Evolutionary conservation across 1,140 invertebrate genomes (phyloP), one percentile per base, ranked within the genome.

Genomic region (Lordiphosa collinella): DNA sequence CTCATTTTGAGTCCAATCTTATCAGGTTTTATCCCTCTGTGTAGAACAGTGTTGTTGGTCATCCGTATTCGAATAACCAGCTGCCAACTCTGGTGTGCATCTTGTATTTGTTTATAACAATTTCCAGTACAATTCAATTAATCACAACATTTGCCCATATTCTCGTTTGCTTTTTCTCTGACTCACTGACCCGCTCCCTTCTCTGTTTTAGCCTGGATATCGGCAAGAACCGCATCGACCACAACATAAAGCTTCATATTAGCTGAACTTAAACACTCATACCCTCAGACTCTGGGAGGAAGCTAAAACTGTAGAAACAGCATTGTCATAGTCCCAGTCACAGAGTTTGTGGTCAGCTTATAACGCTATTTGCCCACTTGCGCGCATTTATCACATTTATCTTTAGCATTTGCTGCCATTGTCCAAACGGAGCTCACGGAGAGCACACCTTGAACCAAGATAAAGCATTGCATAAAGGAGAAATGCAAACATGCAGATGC

Each of bases 301-400:
- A 61, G 58, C 48, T 61, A 14, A 29, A 25, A 22, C 11, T 35
- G 41, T 8, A 22, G 34, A 10, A 40, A 14, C 3, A 49, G 0
- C 44, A 47, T 4, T 6, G 41, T 11, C 55, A 67, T 53, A 36
- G 44, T 54, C 34, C 54, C 41, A 36, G 64, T 52, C 65, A 70
- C 47, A 62, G 34, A 60, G 61, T 66, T 80, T 80, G 75, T 36
- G 75, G 76, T 76, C 78, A 71, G 75, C 75, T 80, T 80, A 82
- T 82, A 82, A 59, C 71, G 54, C 76, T 82, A 68, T 76, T 82
- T 76, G 71, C 62, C 49, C 71, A 59, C 60, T 76, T 67, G 66
- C 53, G 66, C 66, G 62, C 75, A 82, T 80, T 71, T 80, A 80
- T 80, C 75, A 80, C 75, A 80, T 80, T 76, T 82, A 80, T 80